phyloP scores from a whole-genome alignment of 2,113 vertebrate species.

The Fulica atra region DNA sequence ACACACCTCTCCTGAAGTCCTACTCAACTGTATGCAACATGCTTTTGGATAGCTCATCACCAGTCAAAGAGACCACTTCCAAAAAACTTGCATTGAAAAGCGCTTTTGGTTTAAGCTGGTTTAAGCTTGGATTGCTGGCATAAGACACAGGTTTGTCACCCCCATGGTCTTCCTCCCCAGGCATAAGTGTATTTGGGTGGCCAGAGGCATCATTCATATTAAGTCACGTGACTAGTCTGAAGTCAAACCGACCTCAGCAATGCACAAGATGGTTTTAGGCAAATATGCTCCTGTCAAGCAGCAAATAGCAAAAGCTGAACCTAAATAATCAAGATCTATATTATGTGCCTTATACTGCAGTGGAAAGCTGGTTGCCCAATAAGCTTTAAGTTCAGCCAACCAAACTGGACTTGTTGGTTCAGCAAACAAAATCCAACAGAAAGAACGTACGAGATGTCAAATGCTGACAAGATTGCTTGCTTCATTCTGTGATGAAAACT shows the following conservation, averaged over 20 bases:
- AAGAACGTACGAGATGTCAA: not conserved
- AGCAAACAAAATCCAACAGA: not conserved
- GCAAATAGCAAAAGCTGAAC: not conserved
- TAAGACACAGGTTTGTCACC: not conserved
- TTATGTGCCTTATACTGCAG: not conserved
- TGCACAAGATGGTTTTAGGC: not conserved
- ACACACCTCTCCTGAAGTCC: not conserved
- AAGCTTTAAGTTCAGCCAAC: not conserved
- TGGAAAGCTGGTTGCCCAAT: not conserved
- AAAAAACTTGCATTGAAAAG: not conserved
- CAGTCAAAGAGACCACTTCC: not conserved
- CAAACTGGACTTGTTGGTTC: not conserved
- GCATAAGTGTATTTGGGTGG: not conserved
- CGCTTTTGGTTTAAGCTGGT: not conserved
- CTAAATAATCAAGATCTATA: not conserved
- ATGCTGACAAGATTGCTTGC: not conserved
- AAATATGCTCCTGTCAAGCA: not conserved
- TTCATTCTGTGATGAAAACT: slow-evolving; percentile 14
- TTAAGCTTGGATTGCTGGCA: not conserved
- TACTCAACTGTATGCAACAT: not conserved
- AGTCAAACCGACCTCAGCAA: not conserved
- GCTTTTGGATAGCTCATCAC: not conserved
- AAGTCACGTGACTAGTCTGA: not conserved
- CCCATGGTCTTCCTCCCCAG: not conserved
- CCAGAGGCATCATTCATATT: not conserved